These are phyloP conservation scores for Erebia palarica DNA, from an alignment of 2,888 invertebrate species.

Conservation along the genomic window DNA sequence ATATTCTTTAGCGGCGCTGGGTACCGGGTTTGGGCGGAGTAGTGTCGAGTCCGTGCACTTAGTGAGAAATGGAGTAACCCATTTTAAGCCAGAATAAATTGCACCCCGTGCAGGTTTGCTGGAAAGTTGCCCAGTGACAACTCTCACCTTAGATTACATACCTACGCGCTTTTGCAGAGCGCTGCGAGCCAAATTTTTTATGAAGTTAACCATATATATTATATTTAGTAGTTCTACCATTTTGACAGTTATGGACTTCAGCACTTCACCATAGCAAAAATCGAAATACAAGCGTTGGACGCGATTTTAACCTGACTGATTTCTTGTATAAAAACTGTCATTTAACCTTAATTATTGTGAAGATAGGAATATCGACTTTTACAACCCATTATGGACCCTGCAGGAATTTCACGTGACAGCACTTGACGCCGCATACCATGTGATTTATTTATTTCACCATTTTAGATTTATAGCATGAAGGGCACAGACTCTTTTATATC, in stretches of 20 bases:
- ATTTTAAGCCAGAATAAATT: slow-evolving; percentile 80
- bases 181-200: neutral
- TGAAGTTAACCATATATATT: neutral
- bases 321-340: no score
- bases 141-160: slow-evolving; percentile 29
- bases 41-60: slow-evolving; percentile 73
- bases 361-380: no score
- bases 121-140: slow-evolving; percentile 75
- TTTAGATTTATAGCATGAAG: no score
- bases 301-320: no score
- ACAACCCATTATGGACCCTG: no score
- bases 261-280: no score
- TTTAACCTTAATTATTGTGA: no score
- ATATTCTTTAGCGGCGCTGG: slow-evolving; percentile 43
- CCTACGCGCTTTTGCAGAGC: neutral
- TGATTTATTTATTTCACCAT: no score
- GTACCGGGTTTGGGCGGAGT: slow-evolving; percentile 59
- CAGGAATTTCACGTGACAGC: no score
- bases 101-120: slow-evolving; percentile 77
- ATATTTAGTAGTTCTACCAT: neutral
- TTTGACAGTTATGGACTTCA: neutral
- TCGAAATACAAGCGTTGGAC: no score
- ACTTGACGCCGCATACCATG: no score
- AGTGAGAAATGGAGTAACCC: slow-evolving; percentile 77
- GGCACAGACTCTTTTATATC: no score